phyloP scores from a whole-genome alignment of 2,113 vertebrate species.

The Petrocephalus zakoni region DNA sequence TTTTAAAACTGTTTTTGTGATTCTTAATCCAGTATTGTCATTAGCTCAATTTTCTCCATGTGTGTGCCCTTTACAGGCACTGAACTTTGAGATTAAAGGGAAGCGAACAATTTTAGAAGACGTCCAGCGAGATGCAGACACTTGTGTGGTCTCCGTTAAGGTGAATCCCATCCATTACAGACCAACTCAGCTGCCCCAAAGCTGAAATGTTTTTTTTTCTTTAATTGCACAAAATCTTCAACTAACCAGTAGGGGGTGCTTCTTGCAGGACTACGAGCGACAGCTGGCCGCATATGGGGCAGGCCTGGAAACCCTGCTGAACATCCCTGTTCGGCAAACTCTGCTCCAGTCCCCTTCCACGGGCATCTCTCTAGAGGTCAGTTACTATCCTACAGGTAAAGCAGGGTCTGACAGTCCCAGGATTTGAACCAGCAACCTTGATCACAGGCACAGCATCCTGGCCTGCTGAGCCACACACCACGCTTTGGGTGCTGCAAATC shows the following conservation, averaged over 20 bases:
- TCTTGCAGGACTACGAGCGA: constrained; percentile 82
- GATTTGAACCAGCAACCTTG: not conserved
- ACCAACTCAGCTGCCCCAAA: not conserved
- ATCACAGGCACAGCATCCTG: not conserved
- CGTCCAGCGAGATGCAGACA: constrained; percentile 74
- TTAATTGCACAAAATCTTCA: not conserved
- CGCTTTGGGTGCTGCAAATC: not conserved
- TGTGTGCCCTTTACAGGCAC: constrained; percentile 58
- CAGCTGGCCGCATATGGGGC: constrained; percentile 84
- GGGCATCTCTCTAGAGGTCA: constrained; percentile 80
- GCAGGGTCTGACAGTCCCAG: not conserved
- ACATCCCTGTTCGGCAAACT: constrained; percentile 85
- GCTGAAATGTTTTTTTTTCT: not conserved
- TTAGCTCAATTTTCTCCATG: not conserved
- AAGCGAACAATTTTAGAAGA: constrained; percentile 79
- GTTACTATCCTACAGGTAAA: not conserved
- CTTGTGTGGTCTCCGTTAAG: constrained; percentile 81
- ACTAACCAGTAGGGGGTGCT: not conserved
- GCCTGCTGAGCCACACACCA: not conserved
- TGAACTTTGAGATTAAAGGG: constrained; percentile 81
- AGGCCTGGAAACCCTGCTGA: constrained; percentile 85
- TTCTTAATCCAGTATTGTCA: not conserved
- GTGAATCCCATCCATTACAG: constrained; percentile 47
- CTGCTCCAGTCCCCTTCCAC: constrained; percentile 84
- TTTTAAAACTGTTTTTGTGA: not conserved